Base-by-base conservation (phyloP, 2,888 invertebrate species). In the Sarcophaga subvicina region DNA sequence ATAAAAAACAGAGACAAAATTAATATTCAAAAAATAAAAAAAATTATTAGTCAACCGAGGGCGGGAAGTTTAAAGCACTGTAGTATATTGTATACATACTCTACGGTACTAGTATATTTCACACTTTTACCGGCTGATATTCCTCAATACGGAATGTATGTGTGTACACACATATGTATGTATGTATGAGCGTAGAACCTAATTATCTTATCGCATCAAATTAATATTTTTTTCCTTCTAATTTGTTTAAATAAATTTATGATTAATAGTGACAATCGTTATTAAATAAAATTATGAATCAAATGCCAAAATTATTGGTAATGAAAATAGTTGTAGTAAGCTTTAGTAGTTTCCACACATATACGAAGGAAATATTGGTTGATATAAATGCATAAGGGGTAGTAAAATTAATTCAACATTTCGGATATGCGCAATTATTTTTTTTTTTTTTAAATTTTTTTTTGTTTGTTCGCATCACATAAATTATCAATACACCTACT, bases 121-220 rank as follows among this genome's bases (percentile, higher is more conserved):
- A 76, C 76, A 75, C 63, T 64, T 49, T 71, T 27, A 27, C 0
- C 27, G 27, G 27, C 14, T 49, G 12, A 49, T 49, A 11, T 49
- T 49, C 49, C 49, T 8, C 12, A 1, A 14, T 14, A 11, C 11
- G 14, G 59, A 25, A 67, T 17, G n/a, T 45, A 47, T 17, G 37
- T 22, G 11, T 1, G 37, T 22, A 17, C 1, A 37, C 17, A 17
- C 4, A 45, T 62, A 45, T 20, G 8, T 60, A 59, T 8, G n/a
- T 54, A 25, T 25, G 25, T 2, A 59, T 37, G 37, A 37, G 37
- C 8, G 20, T 59, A 54, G 0, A 59, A 37, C 8, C 54, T 37
- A 59, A 20, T 67, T 66, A 76, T 76, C 76, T 67, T 76, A 66
- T 67, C 76, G 20, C 22, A 54, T 66, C 37, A 54, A 76, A 59